phyloP scores from a whole-genome alignment of 2,888 invertebrate species.

The Pyrochroa serraticornis region DNA sequence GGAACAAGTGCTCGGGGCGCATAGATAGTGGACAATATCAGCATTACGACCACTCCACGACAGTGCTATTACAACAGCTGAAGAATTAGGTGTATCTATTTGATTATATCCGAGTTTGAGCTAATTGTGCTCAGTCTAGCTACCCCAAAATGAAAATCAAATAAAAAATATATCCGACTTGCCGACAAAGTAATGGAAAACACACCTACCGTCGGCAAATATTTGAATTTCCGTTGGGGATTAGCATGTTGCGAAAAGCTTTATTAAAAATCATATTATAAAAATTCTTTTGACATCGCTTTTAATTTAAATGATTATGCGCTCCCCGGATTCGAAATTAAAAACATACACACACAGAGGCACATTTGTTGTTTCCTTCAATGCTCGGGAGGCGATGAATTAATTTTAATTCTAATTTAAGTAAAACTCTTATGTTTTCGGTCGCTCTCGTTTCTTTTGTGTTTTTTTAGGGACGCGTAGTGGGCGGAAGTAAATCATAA shows the following conservation, averaged over 20 bases:
- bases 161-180: background rate
- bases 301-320: constrained; percentile 42
- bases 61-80: constrained; percentile 16
- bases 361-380: constrained; percentile 34
- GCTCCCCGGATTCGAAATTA: constrained; percentile 40
- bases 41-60: constrained; percentile 6
- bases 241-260: constrained; percentile 20
- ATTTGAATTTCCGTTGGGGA: constrained; percentile 21
- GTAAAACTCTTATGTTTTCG: constrained; percentile 44
- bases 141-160: background rate
- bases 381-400: constrained; percentile 35
- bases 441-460: constrained; percentile 41
- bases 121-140: constrained; percentile 3
- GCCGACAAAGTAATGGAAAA: background rate
- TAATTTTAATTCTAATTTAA: constrained; percentile 50
- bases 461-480: constrained; percentile 40
- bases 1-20: constrained; percentile 15
- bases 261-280: constrained; percentile 28
- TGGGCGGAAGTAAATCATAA: constrained; percentile 46
- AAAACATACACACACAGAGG: constrained; percentile 43
- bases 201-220: constrained; percentile 3
- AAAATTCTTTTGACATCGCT: constrained; percentile 36
- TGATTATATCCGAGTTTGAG: constrained; percentile 2
- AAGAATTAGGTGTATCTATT: constrained; percentile 14
- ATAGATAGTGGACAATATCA: constrained; percentile 25